Conservation (phyloP, 2,797 vertebrate genomes). For the Onychomys arenicola region DNA sequence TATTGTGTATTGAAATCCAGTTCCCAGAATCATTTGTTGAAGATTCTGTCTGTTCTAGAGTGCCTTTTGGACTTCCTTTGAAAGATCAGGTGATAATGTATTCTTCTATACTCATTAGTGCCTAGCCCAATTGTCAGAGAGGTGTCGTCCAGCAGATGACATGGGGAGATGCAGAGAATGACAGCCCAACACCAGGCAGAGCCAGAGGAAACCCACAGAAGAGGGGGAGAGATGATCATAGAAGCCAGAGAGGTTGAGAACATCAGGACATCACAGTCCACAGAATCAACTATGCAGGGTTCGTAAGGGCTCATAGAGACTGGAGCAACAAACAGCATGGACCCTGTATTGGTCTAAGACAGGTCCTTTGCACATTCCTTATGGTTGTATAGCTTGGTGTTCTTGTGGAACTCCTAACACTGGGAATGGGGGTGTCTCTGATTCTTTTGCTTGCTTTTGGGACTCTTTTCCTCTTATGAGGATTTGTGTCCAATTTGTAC, state of each 20-base stretch:
- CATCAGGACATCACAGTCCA: not conserved
- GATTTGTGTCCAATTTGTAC: not conserved
- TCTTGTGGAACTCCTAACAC: not conserved
- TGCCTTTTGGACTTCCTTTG: not conserved
- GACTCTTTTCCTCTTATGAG: not conserved
- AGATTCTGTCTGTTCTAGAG: not conserved
- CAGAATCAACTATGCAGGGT: not conserved
- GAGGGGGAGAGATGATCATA: not conserved
- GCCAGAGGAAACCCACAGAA: not conserved
- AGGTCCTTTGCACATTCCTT: not conserved
- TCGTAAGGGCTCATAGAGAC: not conserved
- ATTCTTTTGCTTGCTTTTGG: not conserved
- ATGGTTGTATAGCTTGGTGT: not conserved
- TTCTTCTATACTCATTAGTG: not conserved
- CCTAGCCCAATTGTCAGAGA: not conserved
- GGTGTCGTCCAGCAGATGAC: not conserved
- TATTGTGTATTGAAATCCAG: not conserved
- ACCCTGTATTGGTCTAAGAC: not conserved
- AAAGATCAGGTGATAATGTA: not conserved
- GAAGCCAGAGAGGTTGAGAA: not conserved
- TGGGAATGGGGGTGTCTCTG: not conserved
- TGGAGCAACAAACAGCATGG: not conserved
- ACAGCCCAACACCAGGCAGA: not conserved
- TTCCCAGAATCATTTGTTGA: not conserved
- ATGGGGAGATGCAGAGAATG: not conserved